Percentiles rank a stretch among this genome's conserved stretches.
Evolutionary conservation across 2,797 vertebrate species (phyloP).

Genomic region (Sylvilagus floridanus): DNA sequence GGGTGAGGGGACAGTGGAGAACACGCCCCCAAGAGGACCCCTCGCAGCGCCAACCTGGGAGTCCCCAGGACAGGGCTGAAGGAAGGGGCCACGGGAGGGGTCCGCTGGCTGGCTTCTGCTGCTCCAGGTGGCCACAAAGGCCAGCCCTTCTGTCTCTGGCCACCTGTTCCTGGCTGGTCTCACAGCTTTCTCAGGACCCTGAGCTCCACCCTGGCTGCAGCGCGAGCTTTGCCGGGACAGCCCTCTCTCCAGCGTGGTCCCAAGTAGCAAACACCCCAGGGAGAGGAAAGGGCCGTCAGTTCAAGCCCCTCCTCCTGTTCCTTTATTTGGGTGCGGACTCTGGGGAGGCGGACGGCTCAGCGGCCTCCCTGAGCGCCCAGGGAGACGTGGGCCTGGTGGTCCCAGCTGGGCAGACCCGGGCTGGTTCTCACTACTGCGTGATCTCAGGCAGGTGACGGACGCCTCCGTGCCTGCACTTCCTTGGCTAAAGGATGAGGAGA

Average conservation of each 20-base stretch:
- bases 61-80: not conserved
- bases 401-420: not conserved
- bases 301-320: not conserved
- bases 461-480: constrained; percentile 37
- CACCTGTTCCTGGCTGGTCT: not conserved
- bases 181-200: not conserved
- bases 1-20: not conserved
- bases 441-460: not conserved
- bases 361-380: not conserved
- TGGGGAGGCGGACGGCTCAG: not conserved
- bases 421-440: constrained; percentile 11
- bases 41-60: not conserved
- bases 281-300: not conserved
- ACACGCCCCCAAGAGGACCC: not conserved
- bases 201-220: not conserved
- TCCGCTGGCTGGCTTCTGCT: not conserved
- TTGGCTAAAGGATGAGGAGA: not conserved
- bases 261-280: not conserved
- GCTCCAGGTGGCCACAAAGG: not conserved
- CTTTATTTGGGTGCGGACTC: constrained; percentile 7
- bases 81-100: not conserved
- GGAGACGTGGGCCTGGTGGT: not conserved
- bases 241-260: not conserved
- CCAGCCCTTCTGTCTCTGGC: not conserved
- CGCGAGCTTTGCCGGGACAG: not conserved